Evolutionary conservation across 2,888 invertebrate genomes (phyloP).

Genomic region (Stenchaetothrips biformis): DNA sequence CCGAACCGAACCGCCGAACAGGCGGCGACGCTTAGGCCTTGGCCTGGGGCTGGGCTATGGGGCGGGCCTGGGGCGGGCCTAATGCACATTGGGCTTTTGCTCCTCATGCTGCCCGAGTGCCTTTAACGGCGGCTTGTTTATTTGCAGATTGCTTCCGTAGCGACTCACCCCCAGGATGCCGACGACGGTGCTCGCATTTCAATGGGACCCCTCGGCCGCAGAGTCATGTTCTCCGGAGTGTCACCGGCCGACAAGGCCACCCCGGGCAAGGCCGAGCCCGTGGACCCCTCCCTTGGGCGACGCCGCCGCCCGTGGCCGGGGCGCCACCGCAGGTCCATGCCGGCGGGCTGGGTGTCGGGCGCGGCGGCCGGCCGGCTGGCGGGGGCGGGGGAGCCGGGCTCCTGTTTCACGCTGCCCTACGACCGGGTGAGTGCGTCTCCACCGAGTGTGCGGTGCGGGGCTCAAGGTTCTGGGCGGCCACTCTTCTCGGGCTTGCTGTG

Average conservation of each 20-base stretch:
- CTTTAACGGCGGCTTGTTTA: no score
- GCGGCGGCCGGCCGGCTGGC: neutral
- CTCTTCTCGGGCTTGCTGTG: neutral
- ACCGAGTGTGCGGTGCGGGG: neutral
- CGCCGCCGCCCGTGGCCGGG: neutral
- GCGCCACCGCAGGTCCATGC: neutral
- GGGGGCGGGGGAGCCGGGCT: neutral
- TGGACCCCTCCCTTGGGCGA: neutral
- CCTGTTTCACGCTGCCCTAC: neutral
- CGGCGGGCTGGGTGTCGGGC: neutral
- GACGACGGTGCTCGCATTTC: neutral
- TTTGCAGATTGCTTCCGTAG: neutral
- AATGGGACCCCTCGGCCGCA: neutral
- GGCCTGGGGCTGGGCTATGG: no score
- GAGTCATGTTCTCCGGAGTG: neutral
- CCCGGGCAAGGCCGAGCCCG: neutral
- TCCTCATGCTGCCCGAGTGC: neutral
- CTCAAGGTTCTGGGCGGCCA: neutral
- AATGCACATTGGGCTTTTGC: neutral
- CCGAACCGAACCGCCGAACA: neutral
- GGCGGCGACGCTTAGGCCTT: neutral
- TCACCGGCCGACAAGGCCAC: neutral
- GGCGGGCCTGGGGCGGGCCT: neutral
- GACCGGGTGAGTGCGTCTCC: neutral
- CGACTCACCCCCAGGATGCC: neutral